Percentiles rank a stretch among this genome's conserved stretches.
phyloP scores from a whole-genome alignment of 2,888 invertebrate species.

The Epirrhoe alternata region DNA sequence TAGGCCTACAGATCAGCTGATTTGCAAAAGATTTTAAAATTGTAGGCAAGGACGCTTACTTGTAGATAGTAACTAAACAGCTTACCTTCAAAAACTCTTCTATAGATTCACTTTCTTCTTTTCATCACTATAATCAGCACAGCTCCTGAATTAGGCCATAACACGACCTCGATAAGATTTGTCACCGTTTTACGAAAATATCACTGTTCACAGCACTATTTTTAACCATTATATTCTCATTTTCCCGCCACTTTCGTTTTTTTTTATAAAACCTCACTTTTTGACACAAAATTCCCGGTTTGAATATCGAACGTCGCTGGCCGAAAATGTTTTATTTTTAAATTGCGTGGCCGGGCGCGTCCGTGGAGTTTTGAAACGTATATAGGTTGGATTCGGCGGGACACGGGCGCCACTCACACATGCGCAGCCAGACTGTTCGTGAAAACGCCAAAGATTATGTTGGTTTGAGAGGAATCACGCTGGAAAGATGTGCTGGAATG shows the following conservation, averaged over 20 bases:
- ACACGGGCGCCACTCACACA: constrained; percentile 52
- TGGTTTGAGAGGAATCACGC: constrained; percentile 31
- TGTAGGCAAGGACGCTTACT: background rate
- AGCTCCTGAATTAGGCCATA: constrained; percentile 46
- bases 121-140: constrained; percentile 57
- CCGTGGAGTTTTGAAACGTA: constrained; percentile 77
- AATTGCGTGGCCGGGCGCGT: constrained; percentile 71
- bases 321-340: constrained; percentile 71
- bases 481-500: constrained; percentile 18
- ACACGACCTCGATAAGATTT: constrained; percentile 56
- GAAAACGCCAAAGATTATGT: constrained; percentile 61
- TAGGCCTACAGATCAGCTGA: constrained; percentile 6
- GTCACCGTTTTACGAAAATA: constrained; percentile 70
- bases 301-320: constrained; percentile 32
- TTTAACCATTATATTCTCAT: constrained; percentile 62
- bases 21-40: background rate
- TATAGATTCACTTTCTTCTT: constrained; percentile 52
- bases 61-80: background rate
- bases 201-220: constrained; percentile 61
- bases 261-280: constrained; percentile 38
- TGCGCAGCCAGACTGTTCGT: constrained; percentile 49
- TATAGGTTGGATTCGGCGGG: constrained; percentile 83
- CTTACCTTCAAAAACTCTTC: constrained; percentile 21
- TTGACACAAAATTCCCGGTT: constrained; percentile 40
- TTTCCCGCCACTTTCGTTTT: constrained; percentile 25